Percentiles rank a stretch among this genome's conserved stretches.
Evolutionary conservation across 1,140 invertebrate species (phyloP).

Genomic region (Agrilus planipennis): DNA sequence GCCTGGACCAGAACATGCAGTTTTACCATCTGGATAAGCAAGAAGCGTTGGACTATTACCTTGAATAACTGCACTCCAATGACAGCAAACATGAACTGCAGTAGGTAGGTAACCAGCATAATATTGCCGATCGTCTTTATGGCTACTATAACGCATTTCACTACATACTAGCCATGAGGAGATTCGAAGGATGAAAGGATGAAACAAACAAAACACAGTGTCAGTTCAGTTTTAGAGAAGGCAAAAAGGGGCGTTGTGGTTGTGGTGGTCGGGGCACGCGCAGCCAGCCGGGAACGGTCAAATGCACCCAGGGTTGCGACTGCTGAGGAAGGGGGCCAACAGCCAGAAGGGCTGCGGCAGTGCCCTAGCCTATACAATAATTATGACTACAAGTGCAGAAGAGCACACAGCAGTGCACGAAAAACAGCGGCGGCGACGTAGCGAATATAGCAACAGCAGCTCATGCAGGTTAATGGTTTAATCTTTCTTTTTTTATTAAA

Average conservation of each 20-base stretch:
- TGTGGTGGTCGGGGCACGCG: conserved; percentile 21
- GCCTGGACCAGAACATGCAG: conserved; percentile 30
- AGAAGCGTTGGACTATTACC: conserved; percentile 49
- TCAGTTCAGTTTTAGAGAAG: conserved; percentile 20
- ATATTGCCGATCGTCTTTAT: conserved; percentile 99
- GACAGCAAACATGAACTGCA: conserved; percentile 99
- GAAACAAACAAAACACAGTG: conserved; percentile 24
- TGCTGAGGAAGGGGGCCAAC: conserved; percentile 12
- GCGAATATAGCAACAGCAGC: conserved; percentile 22
- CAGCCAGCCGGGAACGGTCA: conserved; percentile 28
- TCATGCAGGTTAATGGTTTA: conserved; percentile 29
- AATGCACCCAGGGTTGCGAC: conserved; percentile 30
- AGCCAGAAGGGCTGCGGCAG: conserved; percentile 11
- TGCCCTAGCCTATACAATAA: conserved; percentile 31
- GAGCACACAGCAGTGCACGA: conserved; percentile 17
- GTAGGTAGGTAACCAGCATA: conserved; percentile 97
- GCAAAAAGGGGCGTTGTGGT: conserved; percentile 9
- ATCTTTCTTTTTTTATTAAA: too few relatives aligned
- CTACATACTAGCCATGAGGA: conserved; percentile 72
- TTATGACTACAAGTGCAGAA: conserved; percentile 33
- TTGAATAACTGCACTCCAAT: conserved; percentile 99
- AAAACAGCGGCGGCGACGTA: too few relatives aligned
- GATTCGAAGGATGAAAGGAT: conserved; percentile 29
- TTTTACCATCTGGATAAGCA: conserved; percentile 27
- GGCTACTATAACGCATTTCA: conserved; percentile 97